Evolutionary conservation across 2,113 vertebrate genomes (phyloP).

Genomic region (Aptenodytes forsteri): DNA sequence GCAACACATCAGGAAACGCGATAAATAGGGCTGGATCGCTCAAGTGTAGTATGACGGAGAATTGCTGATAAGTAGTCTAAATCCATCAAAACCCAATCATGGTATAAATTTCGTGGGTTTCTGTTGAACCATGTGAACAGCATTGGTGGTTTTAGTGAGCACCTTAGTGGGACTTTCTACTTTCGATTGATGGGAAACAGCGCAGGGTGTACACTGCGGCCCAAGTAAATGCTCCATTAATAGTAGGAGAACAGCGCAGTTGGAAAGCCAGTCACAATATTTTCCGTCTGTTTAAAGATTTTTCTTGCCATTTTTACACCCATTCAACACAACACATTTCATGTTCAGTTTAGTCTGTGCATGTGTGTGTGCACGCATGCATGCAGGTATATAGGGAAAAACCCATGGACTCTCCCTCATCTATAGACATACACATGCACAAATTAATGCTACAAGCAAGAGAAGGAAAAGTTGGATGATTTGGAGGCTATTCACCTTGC

Average conservation of each 20-base stretch:
- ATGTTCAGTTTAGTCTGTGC: background rate
- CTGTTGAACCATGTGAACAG: background rate
- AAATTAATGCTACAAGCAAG: background rate
- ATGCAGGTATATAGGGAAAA: background rate
- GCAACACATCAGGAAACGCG: background rate
- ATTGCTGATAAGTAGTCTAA: background rate
- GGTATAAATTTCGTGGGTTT: background rate
- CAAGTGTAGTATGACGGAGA: background rate
- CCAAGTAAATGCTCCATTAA: background rate
- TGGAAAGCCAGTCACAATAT: background rate
- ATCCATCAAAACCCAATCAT: background rate
- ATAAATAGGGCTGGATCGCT: background rate
- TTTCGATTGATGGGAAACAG: background rate
- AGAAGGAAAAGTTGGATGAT: background rate
- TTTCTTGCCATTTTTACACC: background rate
- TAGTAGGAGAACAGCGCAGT: background rate
- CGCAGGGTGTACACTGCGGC: accelerated
- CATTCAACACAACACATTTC: background rate
- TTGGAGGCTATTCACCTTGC: background rate
- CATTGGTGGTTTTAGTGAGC: background rate
- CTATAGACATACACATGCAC: accelerated
- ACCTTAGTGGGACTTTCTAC: background rate
- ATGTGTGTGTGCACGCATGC: too few species aligned
- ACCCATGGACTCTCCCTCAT: accelerated
- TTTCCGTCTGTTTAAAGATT: background rate